Evolutionary conservation across 2,797 vertebrate genomes (phyloP), one percentile per base, ranked within the genome.

Genomic region (Aeoliscus strigatus): DNA sequence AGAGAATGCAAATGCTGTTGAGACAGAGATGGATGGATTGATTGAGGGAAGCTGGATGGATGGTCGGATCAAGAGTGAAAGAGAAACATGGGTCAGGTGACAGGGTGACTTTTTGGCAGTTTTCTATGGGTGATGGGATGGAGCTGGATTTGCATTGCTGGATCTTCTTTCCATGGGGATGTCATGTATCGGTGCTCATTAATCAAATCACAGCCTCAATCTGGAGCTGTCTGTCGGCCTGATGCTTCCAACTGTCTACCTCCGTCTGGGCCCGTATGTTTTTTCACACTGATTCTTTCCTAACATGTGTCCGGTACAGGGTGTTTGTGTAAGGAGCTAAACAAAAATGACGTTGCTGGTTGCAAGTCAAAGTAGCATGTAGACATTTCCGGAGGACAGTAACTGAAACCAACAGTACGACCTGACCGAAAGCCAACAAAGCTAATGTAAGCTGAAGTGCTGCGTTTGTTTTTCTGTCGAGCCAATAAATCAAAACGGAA

Each of bases 131-230:
- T 45, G 77, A 73, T 32, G 53, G 70, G 70, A 73, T 53, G 26
- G 63, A 51, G 66, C 69, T 43, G 56, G 59, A 88, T 88, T 88
- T 88, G 87, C 88, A 87, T 88, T 80, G 83, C 86, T 84, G 75
- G 83, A 85, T 88, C 83, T 82, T 85, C 81, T 88, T 87, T 87
- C 86, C 83, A 82, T 84, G 73, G 59, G 53, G 70, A 78, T 76
- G 85, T 81, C 81, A 80, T 84, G 81, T 84, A 79, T 86, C 81
- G 77, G 65, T 77, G 80, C 74, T 62, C 47, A 23, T 89, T 88
- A 88, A 89, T 87, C 86, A 89, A 86, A 88, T 88, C 70, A 69
- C 36, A 34, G 74, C 75, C 73, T 74, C 48, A 16, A 27, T 73
- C 69, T 58, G 40, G 45, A 65, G 58, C 63, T 52, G 29, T 84